A percentile compares a stretch with the other conserved stretches of the same genome.
phyloP scores from a whole-genome alignment of 2,888 invertebrate genomes.

The Anthrax anthrax region DNA sequence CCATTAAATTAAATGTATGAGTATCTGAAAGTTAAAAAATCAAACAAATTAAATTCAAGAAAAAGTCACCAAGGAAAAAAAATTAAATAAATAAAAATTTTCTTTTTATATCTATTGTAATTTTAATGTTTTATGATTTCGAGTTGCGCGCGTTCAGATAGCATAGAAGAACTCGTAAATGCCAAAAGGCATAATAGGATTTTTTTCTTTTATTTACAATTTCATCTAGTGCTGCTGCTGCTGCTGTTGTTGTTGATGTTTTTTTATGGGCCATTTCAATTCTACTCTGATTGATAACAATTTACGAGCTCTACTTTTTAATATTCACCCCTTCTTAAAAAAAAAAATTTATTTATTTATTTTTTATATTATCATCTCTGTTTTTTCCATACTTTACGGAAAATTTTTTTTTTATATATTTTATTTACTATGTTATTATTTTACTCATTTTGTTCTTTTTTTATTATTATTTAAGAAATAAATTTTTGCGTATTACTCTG shows the following conservation, averaged over 20 bases:
- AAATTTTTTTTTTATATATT: background rate
- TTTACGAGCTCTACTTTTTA: slow-evolving; percentile 6
- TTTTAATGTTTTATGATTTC: background rate
- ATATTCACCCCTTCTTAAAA: slow-evolving; percentile 6
- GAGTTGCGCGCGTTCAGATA: slow-evolving; percentile 5
- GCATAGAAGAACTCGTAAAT: background rate
- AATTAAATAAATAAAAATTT: background rate
- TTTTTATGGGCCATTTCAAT: slow-evolving; percentile 4
- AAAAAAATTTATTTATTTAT: slow-evolving; percentile 1
- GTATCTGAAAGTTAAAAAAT: background rate
- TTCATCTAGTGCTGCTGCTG: too few species aligned
- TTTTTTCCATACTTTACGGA: slow-evolving; percentile 1
- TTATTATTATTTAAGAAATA: too few species aligned
- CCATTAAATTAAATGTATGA: too few species aligned
- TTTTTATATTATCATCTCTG: background rate
- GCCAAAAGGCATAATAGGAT: too few species aligned
- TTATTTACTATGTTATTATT: background rate
- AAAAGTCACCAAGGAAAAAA: too few species aligned
- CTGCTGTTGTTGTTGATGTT: background rate
- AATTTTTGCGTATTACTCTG: too few species aligned
- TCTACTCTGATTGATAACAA: slow-evolving; percentile 5
- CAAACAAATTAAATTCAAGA: slow-evolving; percentile 4
- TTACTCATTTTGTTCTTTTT: too few species aligned
- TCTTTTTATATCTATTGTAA: background rate
- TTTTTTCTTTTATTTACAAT: too few species aligned